phyloP scores from a whole-genome alignment of 1,140 invertebrate genomes.

The Himalopsyche phryganea region DNA sequence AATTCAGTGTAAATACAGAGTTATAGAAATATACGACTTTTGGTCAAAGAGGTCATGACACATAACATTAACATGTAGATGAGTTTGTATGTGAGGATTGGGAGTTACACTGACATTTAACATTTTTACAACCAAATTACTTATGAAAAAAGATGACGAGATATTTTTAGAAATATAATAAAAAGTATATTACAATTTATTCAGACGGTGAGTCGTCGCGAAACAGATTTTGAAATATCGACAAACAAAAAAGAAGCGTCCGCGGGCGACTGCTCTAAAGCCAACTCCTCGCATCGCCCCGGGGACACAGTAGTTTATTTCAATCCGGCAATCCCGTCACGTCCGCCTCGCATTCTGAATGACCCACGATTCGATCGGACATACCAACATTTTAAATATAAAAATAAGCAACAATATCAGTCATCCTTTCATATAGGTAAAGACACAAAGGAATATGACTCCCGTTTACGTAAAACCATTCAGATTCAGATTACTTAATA shows the following conservation, averaged over 20 bases:
- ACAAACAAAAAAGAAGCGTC: constrained; percentile 20
- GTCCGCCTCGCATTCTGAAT: constrained; percentile 31
- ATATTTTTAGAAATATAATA: constrained; percentile 35
- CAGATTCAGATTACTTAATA: constrained; percentile 29
- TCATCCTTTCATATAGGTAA: constrained; percentile 34
- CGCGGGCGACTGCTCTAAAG: constrained; percentile 3
- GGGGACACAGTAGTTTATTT: background rate
- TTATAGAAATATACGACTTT: constrained; percentile 47
- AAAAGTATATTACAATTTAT: constrained; percentile 34
- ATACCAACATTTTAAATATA: constrained; percentile 35
- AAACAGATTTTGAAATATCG: constrained; percentile 22
- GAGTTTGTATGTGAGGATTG: constrained; percentile 43
- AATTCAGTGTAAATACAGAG: constrained; percentile 58
- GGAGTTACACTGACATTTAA: constrained; percentile 47
- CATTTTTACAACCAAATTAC: constrained; percentile 50
- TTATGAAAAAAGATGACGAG: constrained; percentile 36
- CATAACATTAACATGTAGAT: constrained; percentile 59
- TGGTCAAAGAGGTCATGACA: constrained; percentile 54
- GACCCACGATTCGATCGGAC: constrained; percentile 27
- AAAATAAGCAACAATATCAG: constrained; percentile 36
- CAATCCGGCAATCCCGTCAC: constrained; percentile 7
- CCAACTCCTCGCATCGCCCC: background rate
- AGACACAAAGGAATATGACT: constrained; percentile 34
- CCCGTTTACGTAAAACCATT: constrained; percentile 31
- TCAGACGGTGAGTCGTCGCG: constrained; percentile 16